A percentile compares a stretch with the other conserved stretches of the same genome.
phyloP scores from a whole-genome alignment of 2,888 invertebrate species.

The Cryptocephalus primarius region DNA sequence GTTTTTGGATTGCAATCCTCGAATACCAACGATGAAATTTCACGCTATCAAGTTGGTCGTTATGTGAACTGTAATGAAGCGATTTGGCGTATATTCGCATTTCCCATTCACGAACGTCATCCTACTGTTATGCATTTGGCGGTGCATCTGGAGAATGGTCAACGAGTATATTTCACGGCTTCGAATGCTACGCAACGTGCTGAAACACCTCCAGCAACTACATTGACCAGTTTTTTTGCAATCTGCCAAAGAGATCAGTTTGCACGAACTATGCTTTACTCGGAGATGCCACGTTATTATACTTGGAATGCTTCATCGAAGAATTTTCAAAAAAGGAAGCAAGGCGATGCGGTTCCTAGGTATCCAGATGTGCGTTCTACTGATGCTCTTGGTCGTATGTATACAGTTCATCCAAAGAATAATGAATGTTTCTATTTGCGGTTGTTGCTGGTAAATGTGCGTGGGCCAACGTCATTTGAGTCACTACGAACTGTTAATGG shows the following conservation, averaged over 20 bases:
- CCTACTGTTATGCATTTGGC: conserved; percentile 19
- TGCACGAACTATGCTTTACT: conserved; percentile 13
- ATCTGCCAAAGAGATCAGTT: conserved; percentile 8
- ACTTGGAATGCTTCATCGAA: not conserved
- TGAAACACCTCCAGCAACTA: conserved; percentile 8
- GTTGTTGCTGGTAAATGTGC: too few species aligned
- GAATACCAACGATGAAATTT: too few species aligned
- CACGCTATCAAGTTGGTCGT: too few species aligned
- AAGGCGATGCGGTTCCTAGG: not conserved
- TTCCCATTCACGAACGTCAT: conserved; percentile 22
- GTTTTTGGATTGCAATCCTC: not conserved
- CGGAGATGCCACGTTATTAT: conserved; percentile 10
- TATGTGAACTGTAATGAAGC: too few species aligned
- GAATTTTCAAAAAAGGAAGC: not conserved
- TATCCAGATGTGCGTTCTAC: too few species aligned
- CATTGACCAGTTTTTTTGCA: conserved; percentile 16
- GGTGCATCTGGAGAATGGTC: conserved; percentile 16
- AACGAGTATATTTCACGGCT: conserved; percentile 2
- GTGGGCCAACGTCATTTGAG: too few species aligned
- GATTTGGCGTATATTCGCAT: conserved; percentile 17
- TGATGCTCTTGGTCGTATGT: too few species aligned
- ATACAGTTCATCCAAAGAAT: too few species aligned
- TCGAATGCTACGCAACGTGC: not conserved
- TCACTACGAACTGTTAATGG: too few species aligned
- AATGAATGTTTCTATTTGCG: too few species aligned